Percentiles rank a stretch among this genome's conserved stretches.
These are phyloP conservation scores for Thymelicus sylvestris DNA, from an alignment of 2,888 invertebrate species.

Conservation along the genomic window DNA sequence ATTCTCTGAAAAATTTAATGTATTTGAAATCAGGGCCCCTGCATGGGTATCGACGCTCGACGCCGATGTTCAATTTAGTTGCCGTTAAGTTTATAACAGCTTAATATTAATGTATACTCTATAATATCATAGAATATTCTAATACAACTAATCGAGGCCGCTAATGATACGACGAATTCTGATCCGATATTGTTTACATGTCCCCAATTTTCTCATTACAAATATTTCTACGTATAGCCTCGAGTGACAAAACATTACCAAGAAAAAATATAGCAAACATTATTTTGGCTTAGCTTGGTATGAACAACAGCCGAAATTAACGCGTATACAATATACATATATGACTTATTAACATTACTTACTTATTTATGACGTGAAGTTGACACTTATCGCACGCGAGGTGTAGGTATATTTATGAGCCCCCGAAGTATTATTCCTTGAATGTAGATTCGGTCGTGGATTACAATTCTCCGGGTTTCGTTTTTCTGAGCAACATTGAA, in stretches of 20 bases:
- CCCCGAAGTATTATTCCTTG: slow-evolving; percentile 4
- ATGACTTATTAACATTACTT: not conserved
- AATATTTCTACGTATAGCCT: not conserved
- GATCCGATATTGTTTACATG: not conserved
- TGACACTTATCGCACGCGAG: not conserved
- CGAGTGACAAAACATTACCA: not conserved
- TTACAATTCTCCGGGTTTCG: slow-evolving; percentile 24
- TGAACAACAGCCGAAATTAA: not conserved
- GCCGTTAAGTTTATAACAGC: too few relatives aligned
- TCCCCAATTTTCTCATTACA: not conserved
- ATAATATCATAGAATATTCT: too few relatives aligned
- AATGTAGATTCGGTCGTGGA: slow-evolving; percentile 18
- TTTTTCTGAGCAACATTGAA: slow-evolving; percentile 6
- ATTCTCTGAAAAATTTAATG: too few relatives aligned
- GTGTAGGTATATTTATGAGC: slow-evolving; percentile 13
- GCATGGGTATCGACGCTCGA: too few relatives aligned
- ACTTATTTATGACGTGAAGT: not conserved
- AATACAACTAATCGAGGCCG: not conserved
- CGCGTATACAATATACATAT: not conserved
- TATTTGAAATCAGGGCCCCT: too few relatives aligned
- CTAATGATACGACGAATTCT: not conserved
- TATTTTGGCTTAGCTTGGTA: not conserved
- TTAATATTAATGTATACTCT: too few relatives aligned
- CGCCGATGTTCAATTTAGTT: too few relatives aligned
- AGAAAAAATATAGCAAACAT: not conserved